Evolutionary conservation across 2,113 vertebrate species (phyloP), one percentile per base, ranked within the genome.

Genomic region (Megaleporinus macrocephalus): DNA sequence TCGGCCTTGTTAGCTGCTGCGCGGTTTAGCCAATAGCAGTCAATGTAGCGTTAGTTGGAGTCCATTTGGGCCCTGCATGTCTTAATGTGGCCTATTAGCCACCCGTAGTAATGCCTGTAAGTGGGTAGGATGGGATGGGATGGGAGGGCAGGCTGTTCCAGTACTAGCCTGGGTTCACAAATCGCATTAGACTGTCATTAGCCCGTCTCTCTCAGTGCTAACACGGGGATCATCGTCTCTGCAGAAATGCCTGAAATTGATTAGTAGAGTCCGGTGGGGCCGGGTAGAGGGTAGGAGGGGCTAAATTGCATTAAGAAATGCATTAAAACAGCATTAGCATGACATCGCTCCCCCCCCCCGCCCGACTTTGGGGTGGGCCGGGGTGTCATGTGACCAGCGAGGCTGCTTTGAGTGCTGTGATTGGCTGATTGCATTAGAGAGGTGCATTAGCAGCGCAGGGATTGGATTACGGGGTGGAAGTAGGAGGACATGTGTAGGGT

Each of bases 241-340:
- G 90, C 90, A 89, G 92, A 95, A 94, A 94, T 91, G 93, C 88
- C 90, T 88, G 89, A 94, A 95, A 94, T 88, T 91, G 92, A 94
- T 93, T 94, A 93, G 92, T 84, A 72, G 63, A 75, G 87, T 86
- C 92, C 92, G 84, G 82, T 59, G 84, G 91, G 92, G 88, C 86
- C 88, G 86, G 90, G 88, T 89, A 85, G 16, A 20, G 90, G 87
- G 88, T 88, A 87, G 91, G 90, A 78, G 78, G 86, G 89, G 90
- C 89, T 86, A 90, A 93, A 93, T 93, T 87, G 86, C 87, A 95
- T 94, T 93, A 92, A 91, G 91, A 94, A 95, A 95, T 88, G 83
- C 91, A 93, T 93, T 95, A 95, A 94, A 96, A 91, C 94, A 92
- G 89, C 95, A 97, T 98, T 98, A 97, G 93, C 88, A 84, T 91